Conservation (phyloP, 2,113 vertebrate genomes). For the Neogobius melanostomus region DNA sequence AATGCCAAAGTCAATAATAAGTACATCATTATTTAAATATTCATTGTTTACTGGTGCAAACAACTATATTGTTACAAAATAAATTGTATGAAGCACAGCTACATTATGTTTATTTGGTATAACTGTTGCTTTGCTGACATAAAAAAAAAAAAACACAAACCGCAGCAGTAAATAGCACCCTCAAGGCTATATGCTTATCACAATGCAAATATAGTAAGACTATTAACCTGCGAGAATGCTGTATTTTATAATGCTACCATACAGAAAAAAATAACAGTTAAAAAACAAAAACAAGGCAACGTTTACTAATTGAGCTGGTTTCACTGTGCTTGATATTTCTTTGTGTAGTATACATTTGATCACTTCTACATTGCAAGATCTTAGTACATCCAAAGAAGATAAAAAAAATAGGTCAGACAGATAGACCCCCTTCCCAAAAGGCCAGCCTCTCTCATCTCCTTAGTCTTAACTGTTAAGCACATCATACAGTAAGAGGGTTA, state of each 20-base stretch:
- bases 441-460: conserved; percentile 32
- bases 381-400: background rate
- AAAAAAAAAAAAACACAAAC: too few relatives aligned
- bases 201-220: too few relatives aligned
- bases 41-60: background rate
- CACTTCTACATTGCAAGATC: background rate
- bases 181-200: too few relatives aligned
- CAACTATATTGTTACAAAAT: background rate
- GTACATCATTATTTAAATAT: background rate
- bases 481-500: conserved; percentile 41
- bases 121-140: too few relatives aligned
- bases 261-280: too few relatives aligned
- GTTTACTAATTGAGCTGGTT: too few relatives aligned
- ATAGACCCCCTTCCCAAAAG: conserved; percentile 11
- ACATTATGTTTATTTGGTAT: background rate
- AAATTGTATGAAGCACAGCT: background rate
- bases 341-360: background rate
- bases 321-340: background rate
- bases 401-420: conserved; percentile 22
- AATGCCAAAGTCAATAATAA: background rate
- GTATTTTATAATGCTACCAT: too few relatives aligned
- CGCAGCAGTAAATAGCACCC: too few relatives aligned
- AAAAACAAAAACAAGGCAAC: too few relatives aligned
- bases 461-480: conserved; percentile 34
- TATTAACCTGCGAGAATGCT: too few relatives aligned